These are phyloP conservation scores for Lysandra coridon DNA, from an alignment of 2,888 invertebrate genomes.

Conservation along the genomic window DNA sequence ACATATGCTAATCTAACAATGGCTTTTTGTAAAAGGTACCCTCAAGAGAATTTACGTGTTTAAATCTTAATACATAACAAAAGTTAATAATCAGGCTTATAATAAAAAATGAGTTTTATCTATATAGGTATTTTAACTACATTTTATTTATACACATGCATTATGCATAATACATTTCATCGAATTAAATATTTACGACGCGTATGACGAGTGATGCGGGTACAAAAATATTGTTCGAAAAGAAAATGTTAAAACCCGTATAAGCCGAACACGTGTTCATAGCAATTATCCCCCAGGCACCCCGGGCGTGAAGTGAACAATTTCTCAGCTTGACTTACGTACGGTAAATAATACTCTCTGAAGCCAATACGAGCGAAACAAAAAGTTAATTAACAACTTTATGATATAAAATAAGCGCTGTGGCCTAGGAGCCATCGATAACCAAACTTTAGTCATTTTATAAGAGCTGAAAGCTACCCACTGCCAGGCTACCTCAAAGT, in stretches of 20 bases:
- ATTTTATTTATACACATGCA: no score
- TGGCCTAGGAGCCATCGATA: no score
- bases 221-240: neutral
- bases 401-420: conserved; percentile 17
- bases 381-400: conserved; percentile 28
- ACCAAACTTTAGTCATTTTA: no score
- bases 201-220: neutral
- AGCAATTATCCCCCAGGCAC: conserved; percentile 14
- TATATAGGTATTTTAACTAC: no score
- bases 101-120: no score
- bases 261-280: conserved; percentile 18
- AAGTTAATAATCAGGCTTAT: no score
- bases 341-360: conserved; percentile 6
- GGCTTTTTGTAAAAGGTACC: neutral
- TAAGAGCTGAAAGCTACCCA: no score
- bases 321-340: conserved; percentile 22
- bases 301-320: conserved; percentile 17
- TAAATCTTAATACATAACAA: no score
- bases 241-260: neutral
- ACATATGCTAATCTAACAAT: conserved; percentile 1
- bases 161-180: neutral
- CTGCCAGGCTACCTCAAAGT: no score
- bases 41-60: no score
- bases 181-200: neutral
- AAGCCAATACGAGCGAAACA: conserved; percentile 22